Base-by-base conservation (phyloP, 2,797 vertebrate genomes). In the Podarcis lilfordi region DNA sequence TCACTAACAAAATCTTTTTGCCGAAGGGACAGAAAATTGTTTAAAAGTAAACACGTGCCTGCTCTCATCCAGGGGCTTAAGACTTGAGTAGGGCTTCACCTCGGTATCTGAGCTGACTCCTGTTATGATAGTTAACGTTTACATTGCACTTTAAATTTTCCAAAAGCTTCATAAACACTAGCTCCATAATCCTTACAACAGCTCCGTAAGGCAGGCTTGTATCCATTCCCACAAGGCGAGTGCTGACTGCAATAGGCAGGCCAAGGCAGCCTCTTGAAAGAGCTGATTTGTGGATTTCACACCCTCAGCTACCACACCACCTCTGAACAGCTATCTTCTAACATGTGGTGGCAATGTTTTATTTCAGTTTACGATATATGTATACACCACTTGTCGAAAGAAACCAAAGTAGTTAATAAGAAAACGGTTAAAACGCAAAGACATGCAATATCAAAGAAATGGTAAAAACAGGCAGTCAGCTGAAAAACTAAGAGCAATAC, bases 241-340 rank as follows among this genome's bases (percentile, higher is more conserved):
- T 32, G 11, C 3, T 11, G 11, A n/a, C 8, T 3, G 29, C 11
- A 13, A 13, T 0, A 11, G 11, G 4, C 29, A n/a, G 68, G 8
- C 11, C 4, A 69, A 13, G 29, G 29, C 29, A 15, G 29, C 10
- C 29, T n/a, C 10, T 10, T n/a, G 9, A 69, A 29, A n/a, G 9
- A 69, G 27, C 68, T 13, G 68, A 5, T 69, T 29, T 29, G n/a
- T n/a, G 68, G 68, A n/a, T 69, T 11, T 69, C 68, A 69, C 27
- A 15, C 9, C 10, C 68, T 69, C n/a, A n/a, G 68, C 29, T 29
- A n/a, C 29, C 68, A 69, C 68, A 69, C 68, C 68, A 69, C 9
- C 68, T 69, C 68, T n/a, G 10, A 69, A 69, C 27, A 69, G 10
- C 68, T 55, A 50, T 29, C 68, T 69, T 69, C 29, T 68, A 68